These are phyloP conservation scores for Kryptolebias ocellatus DNA, from an alignment of 2,797 vertebrate species.

Conservation along the genomic window DNA sequence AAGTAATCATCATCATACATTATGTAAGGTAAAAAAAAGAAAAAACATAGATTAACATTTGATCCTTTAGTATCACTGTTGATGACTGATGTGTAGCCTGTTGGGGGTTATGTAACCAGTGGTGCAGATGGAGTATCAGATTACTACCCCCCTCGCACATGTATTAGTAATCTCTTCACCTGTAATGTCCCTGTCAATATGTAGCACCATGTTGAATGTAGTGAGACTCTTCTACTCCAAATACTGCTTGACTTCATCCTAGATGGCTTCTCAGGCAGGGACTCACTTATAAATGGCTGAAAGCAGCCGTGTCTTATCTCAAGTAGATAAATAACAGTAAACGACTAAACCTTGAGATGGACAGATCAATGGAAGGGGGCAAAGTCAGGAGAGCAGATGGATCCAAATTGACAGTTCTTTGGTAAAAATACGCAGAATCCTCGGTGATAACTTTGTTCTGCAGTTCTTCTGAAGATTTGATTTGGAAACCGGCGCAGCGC, in stretches of 20 bases:
- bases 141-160: constrained; percentile 60
- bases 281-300: constrained; percentile 18
- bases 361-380: constrained; percentile 27
- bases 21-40: constrained; percentile 16
- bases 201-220: constrained; percentile 53
- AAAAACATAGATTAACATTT: constrained; percentile 54
- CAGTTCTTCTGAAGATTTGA: constrained; percentile 10
- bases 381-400: not conserved
- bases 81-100: constrained; percentile 49
- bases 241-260: not conserved
- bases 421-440: not conserved
- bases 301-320: constrained; percentile 27
- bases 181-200: constrained; percentile 56
- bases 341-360: constrained; percentile 20
- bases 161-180: constrained; percentile 76
- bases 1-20: constrained; percentile 7
- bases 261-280: not conserved
- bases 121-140: constrained; percentile 71
- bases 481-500: constrained; percentile 10
- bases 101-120: constrained; percentile 71
- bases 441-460: constrained; percentile 4
- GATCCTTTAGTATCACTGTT: constrained; percentile 28
- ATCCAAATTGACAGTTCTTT: constrained; percentile 25
- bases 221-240: constrained; percentile 27
- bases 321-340: constrained; percentile 15